Evolutionary conservation across 2,797 vertebrate genomes (phyloP).

Genomic region (Tamandua tetradactyla): DNA sequence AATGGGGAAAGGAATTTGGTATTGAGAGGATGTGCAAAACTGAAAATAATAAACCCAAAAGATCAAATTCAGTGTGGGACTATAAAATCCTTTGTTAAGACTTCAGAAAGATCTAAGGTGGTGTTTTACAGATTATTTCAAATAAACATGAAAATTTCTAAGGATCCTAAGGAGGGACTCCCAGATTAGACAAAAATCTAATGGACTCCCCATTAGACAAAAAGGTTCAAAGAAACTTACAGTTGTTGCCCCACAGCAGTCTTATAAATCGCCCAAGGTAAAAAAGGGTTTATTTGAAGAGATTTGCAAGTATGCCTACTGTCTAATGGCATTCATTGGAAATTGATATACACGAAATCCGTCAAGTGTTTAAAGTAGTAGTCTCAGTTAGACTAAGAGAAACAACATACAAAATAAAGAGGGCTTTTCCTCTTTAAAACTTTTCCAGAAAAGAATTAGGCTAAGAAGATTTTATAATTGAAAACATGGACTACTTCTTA

Average conservation of each 20-base stretch:
- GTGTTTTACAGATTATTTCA: neutral
- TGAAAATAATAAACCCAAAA: too few relatives aligned
- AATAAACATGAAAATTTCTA: neutral
- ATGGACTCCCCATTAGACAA: neutral
- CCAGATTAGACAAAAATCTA: too few relatives aligned
- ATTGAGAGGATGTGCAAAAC: neutral
- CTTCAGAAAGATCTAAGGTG: neutral
- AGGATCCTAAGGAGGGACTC: neutral
- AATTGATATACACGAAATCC: neutral
- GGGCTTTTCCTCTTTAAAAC: neutral
- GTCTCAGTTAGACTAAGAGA: neutral
- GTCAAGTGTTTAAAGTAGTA: neutral
- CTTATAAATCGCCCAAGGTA: neutral
- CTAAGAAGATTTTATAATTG: neutral
- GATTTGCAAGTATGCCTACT: neutral
- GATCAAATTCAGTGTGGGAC: neutral
- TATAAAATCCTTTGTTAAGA: neutral
- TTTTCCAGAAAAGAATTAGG: neutral
- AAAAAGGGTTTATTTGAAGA: neutral
- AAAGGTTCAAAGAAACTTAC: neutral
- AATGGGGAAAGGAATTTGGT: neutral
- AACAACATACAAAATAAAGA: neutral
- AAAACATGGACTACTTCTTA: neutral
- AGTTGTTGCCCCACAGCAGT: neutral
- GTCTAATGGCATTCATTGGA: neutral